A percentile compares a stretch with the other conserved stretches of the same genome.
phyloP scores from a whole-genome alignment of 2,888 invertebrate genomes.

The Polia nebulosa region DNA sequence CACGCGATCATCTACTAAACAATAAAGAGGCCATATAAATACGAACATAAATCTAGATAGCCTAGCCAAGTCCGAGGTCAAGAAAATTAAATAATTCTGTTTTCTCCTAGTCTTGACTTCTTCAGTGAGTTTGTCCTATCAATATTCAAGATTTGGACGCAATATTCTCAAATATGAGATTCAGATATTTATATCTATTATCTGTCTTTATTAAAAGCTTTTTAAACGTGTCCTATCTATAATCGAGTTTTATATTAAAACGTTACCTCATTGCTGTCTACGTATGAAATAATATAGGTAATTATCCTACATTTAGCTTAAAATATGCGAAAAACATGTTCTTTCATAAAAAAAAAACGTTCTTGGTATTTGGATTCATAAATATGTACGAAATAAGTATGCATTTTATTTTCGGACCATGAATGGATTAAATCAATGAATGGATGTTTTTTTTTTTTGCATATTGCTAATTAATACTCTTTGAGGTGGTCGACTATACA shows the following conservation, averaged over 20 bases:
- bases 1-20: background rate
- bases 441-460: background rate
- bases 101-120: background rate
- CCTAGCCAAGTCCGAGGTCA: background rate
- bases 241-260: constrained; percentile 6
- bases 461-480: background rate
- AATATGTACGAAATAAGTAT: constrained; percentile 19
- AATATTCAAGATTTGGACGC: constrained; percentile 1
- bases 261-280: background rate
- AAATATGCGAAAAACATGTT: constrained; percentile 14
- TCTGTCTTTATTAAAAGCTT: constrained; percentile 2
- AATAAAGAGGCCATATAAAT: background rate
- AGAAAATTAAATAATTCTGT: constrained; percentile 2
- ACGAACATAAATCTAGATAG: background rate
- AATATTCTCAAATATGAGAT: constrained; percentile 1
- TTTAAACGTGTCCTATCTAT: background rate
- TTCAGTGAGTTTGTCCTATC: background rate
- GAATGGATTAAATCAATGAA: constrained; percentile 38
- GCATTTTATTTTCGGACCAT: constrained; percentile 31
- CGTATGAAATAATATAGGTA: background rate
- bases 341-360: constrained; percentile 12
- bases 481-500: background rate
- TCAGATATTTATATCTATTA: background rate
- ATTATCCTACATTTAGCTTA: constrained; percentile 11
- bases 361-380: constrained; percentile 32